Evolutionary conservation across 2,888 invertebrate genomes (phyloP).

Genomic region (Trissonchulus sp.): DNA sequence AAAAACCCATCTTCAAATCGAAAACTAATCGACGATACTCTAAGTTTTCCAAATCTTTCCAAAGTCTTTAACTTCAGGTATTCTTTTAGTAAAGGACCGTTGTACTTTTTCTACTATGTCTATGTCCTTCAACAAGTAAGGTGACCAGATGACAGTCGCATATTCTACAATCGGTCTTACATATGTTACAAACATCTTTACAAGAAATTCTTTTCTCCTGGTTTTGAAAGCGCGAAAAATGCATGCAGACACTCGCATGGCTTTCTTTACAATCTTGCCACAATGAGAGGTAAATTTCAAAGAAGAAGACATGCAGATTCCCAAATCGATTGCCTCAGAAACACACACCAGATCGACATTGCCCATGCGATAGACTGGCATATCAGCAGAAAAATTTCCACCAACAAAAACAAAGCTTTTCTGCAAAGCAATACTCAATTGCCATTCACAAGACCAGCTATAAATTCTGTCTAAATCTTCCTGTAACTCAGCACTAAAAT

Average conservation of each 20-base stretch:
- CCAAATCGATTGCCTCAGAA: neutral
- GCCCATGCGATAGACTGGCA: constrained; percentile 9
- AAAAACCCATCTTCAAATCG: constrained; percentile 3
- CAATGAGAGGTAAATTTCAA: neutral
- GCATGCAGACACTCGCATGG: neutral
- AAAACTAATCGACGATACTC: neutral
- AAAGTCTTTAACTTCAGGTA: neutral
- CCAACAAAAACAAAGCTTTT: neutral
- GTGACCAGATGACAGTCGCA: constrained; percentile 9
- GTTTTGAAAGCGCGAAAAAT: constrained; percentile 7
- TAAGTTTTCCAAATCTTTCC: neutral
- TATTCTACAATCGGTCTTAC: constrained; percentile 25
- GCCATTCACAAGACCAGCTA: neutral
- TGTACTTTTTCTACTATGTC: constrained; percentile 11
- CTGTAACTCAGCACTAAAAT: neutral
- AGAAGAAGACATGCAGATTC: neutral
- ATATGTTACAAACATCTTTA: constrained; percentile 17
- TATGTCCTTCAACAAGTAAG: constrained; percentile 9
- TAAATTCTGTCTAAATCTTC: constrained; percentile 10
- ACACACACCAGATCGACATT: neutral
- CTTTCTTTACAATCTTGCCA: neutral
- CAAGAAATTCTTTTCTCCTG: neutral
- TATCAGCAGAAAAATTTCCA: neutral
- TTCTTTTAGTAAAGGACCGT: constrained; percentile 17
- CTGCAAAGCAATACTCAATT: neutral